These are phyloP conservation scores for Drosophila ustulata DNA, from an alignment of 2,888 invertebrate genomes.

Conservation along the genomic window DNA sequence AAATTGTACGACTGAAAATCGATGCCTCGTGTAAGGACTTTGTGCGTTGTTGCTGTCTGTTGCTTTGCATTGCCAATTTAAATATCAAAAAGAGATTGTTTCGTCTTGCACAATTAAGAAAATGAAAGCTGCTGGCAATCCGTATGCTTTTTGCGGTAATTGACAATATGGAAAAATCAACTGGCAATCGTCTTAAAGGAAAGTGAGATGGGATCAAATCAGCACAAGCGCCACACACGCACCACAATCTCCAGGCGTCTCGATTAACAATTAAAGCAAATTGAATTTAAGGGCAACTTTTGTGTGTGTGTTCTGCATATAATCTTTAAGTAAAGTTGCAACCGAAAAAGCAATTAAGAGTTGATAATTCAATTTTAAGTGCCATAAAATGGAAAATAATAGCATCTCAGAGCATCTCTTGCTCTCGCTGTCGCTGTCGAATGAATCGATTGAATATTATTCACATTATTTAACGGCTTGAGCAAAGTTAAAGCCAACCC, in stretches of 20 bases:
- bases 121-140: slow-evolving; percentile 1
- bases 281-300: background rate
- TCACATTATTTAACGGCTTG: slow-evolving; percentile 15
- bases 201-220: background rate
- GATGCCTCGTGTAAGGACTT: background rate
- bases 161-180: slow-evolving; percentile 3
- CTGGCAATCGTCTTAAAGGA: background rate
- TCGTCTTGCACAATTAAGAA: slow-evolving; percentile 3
- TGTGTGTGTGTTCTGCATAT: background rate
- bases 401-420: background rate
- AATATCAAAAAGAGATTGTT: background rate
- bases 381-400: slow-evolving; percentile 41
- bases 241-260: background rate
- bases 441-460: slow-evolving; percentile 17
- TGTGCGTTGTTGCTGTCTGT: background rate
- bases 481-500: slow-evolving; percentile 8
- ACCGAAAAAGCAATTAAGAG: slow-evolving; percentile 45
- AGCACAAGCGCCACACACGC: background rate
- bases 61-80: background rate
- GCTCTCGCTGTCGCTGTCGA: background rate
- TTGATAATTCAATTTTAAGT: slow-evolving; percentile 43
- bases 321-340: slow-evolving; percentile 13
- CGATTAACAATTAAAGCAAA: slow-evolving; percentile 5
- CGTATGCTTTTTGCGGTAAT: background rate
- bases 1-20: background rate